These are phyloP conservation scores for Odontocerum albicorne DNA, from an alignment of 2,888 invertebrate species.

Conservation along the genomic window DNA sequence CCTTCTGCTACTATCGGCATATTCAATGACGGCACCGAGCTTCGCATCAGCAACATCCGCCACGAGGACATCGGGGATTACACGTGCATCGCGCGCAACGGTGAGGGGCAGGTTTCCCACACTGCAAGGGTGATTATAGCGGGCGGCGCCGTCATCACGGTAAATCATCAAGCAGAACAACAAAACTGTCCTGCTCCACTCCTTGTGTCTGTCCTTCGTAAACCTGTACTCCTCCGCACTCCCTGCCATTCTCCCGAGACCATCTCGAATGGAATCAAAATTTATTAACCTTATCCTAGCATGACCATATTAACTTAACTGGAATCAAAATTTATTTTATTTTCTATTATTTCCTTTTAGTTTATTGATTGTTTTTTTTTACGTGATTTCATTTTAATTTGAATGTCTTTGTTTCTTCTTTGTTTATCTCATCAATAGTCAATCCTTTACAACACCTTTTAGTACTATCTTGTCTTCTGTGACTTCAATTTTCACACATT, in stretches of 20 bases:
- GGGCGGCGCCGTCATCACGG: slow-evolving; percentile 94
- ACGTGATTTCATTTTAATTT: no score
- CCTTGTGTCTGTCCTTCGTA: not conserved
- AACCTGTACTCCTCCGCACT: not conserved
- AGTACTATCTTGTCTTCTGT: no score
- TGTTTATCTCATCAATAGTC: no score
- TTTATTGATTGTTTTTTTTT: no score
- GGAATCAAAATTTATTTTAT: no score
- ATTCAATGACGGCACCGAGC: slow-evolving; percentile 92
- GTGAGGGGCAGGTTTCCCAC: slow-evolving; percentile 95
- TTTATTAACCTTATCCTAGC: no score
- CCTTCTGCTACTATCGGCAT: slow-evolving; percentile 86
- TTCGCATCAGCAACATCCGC: slow-evolving; percentile 89
- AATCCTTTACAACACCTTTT: no score
- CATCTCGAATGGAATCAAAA: not conserved
- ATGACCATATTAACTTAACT: no score
- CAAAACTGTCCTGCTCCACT: not conserved
- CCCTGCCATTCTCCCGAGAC: not conserved
- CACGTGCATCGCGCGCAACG: slow-evolving; percentile 93
- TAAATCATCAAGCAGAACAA: slow-evolving; percentile 43
- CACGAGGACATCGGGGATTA: slow-evolving; percentile 96
- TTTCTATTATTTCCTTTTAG: no score
- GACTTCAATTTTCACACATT: no score
- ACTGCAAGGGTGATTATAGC: slow-evolving; percentile 95
- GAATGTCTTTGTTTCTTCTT: no score